Evolutionary conservation across 2,113 vertebrate genomes (phyloP), one percentile per base, ranked within the genome.

Genomic region (Varanus komodoensis): DNA sequence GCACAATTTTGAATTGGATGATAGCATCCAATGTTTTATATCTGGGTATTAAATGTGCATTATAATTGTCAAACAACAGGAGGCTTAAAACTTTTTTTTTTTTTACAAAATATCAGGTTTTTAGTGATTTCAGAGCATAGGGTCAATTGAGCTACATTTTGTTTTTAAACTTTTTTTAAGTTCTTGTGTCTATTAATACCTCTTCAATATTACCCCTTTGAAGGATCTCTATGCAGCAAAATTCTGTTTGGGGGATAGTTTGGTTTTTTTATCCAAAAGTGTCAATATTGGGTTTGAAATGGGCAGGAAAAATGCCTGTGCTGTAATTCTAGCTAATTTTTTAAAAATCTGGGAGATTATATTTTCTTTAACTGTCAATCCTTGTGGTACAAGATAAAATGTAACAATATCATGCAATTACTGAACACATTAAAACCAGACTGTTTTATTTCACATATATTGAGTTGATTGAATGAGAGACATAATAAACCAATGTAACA

Each of bases 61-160:
- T 61, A 78, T 87, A 93, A 78, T 90, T 89, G 90, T 94, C 92
- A 93, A 92, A 89, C 93, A 93, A 93, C 95, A 94, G 89, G 92
- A 91, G 3, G 54, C 93, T 95, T 94, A 94, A 94, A 92, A 92
- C 19, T 93, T 93, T 87, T 64, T 12, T 87, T 87, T 93, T 93
- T 96, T 90, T 96, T 94, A 77, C 94, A 95, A 94, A 95, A 93
- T 95, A 87, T 91, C 95, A 95, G 89, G 92, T 82, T 93, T 94
- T 94, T 95, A 91, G 92, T 95, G 88, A 96, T 94, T 94, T 95
- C 91, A 93, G 91, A 93, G 93, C 93, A 93, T 94, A 92, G 93
- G 93, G 94, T 93, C 92, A 94, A 93, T 93, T 93, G 94, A 93
- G 84, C 91, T 94, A 93, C 94, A 94, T 57, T 88, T 82, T 88